A percentile compares a stretch with the other conserved stretches of the same genome.
These are phyloP conservation scores for Apocrypta bakeri DNA, from an alignment of 1,140 invertebrate genomes.

Conservation along the genomic window DNA sequence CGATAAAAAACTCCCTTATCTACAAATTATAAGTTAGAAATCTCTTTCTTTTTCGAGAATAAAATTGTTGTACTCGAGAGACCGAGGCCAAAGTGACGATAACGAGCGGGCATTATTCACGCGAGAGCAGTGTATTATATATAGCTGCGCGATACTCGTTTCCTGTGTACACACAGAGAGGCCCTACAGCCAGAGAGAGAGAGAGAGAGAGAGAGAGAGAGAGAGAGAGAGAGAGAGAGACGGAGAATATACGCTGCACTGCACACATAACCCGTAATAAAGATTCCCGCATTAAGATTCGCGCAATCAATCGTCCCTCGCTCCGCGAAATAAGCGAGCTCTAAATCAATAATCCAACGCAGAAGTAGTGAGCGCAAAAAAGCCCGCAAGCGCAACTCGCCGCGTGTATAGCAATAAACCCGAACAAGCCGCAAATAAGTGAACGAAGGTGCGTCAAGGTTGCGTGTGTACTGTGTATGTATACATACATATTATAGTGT, in stretches of 20 bases:
- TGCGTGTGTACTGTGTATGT: background rate
- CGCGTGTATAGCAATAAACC: background rate
- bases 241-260: conserved; percentile 44
- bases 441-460: conserved; percentile 32
- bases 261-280: conserved; percentile 35
- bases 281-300: conserved; percentile 44
- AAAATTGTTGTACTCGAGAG: background rate
- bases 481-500: background rate
- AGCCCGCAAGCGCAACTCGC: conserved; percentile 5
- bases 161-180: conserved; percentile 20
- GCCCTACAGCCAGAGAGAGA: conserved; percentile 18
- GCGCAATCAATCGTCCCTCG: conserved; percentile 11
- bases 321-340: conserved; percentile 36
- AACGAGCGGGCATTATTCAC: conserved; percentile 32
- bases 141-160: conserved; percentile 42
- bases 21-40: background rate
- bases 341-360: conserved; percentile 45
- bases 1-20: conserved; percentile 10
- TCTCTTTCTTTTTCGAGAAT: too few relatives aligned
- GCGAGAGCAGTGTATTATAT: background rate
- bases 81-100: conserved; percentile 31
- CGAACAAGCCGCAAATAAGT: background rate
- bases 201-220: conserved; percentile 33
- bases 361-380: background rate
- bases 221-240: conserved; percentile 20